phyloP scores from a whole-genome alignment of 2,797 vertebrate genomes.

The Lepus oiostolus region DNA sequence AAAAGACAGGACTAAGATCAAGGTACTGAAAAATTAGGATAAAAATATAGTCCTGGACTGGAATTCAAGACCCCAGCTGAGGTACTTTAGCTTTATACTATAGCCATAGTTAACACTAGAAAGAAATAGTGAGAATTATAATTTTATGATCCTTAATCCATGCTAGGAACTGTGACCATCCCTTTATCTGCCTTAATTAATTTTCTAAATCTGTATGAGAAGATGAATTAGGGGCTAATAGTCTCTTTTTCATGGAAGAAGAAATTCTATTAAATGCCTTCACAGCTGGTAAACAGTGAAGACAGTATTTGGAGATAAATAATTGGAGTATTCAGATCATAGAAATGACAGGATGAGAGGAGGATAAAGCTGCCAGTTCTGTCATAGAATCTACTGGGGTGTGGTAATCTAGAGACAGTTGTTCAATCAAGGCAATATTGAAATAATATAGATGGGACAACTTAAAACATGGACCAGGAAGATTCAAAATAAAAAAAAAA shows the following conservation, averaged over 20 bases:
- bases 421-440: neutral
- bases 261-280: neutral
- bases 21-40: neutral
- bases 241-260: neutral
- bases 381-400: accelerated
- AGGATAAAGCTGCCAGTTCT: accelerated
- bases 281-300: neutral
- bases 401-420: neutral
- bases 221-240: neutral
- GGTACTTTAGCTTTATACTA: neutral
- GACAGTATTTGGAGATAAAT: neutral
- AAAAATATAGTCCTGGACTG: neutral
- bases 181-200: neutral
- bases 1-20: neutral
- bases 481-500: neutral
- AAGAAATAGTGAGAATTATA: slow-evolving; percentile 23
- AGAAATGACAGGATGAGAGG: neutral
- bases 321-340: neutral
- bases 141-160: neutral
- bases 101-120: neutral
- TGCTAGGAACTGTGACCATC: neutral
- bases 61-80: neutral
- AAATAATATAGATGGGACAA: neutral
- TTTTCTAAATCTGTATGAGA: neutral
- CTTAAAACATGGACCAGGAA: neutral